phyloP scores from a whole-genome alignment of 1,140 invertebrate species.

The Pomphorhynchus laevis region DNA sequence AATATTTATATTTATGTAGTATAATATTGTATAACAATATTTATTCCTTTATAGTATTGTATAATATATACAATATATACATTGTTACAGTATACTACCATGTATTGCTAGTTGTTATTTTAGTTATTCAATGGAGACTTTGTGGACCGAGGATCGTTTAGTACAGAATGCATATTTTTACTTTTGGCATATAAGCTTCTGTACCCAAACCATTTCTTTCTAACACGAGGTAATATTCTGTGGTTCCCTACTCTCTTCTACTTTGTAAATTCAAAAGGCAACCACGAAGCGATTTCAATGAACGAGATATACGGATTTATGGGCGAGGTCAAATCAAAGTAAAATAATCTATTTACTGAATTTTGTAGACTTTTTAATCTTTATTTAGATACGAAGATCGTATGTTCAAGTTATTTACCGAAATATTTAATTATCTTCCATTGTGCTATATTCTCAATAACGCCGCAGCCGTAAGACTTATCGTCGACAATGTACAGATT shows the following conservation, averaged over 20 bases:
- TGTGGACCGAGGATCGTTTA: slow-evolving; percentile 90
- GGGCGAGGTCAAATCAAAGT: slow-evolving; percentile 80
- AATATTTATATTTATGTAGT: no score
- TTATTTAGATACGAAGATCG: slow-evolving; percentile 27
- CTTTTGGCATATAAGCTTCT: slow-evolving; percentile 81
- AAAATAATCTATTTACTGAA: slow-evolving; percentile 12
- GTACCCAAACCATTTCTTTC: slow-evolving; percentile 79
- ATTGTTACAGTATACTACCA: not conserved
- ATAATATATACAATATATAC: not conserved
- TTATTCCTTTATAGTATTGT: not conserved
- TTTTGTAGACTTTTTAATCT: not conserved
- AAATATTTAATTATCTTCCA: slow-evolving; percentile 88
- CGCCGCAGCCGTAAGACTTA: slow-evolving; percentile 35
- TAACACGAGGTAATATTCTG: slow-evolving; percentile 44
- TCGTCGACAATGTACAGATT: not conserved
- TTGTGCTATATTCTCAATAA: slow-evolving; percentile 69
- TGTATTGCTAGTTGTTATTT: slow-evolving; percentile 14
- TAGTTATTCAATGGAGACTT: slow-evolving; percentile 89
- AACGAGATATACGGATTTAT: slow-evolving; percentile 98
- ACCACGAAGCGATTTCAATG: slow-evolving; percentile 87
- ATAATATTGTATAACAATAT: not conserved
- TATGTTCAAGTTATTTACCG: slow-evolving; percentile 83
- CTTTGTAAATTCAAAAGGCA: slow-evolving; percentile 28
- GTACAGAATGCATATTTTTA: slow-evolving; percentile 89
- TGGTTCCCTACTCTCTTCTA: not conserved